phyloP scores from a whole-genome alignment of 2,797 vertebrate species.

The Phataginus tricuspis region DNA sequence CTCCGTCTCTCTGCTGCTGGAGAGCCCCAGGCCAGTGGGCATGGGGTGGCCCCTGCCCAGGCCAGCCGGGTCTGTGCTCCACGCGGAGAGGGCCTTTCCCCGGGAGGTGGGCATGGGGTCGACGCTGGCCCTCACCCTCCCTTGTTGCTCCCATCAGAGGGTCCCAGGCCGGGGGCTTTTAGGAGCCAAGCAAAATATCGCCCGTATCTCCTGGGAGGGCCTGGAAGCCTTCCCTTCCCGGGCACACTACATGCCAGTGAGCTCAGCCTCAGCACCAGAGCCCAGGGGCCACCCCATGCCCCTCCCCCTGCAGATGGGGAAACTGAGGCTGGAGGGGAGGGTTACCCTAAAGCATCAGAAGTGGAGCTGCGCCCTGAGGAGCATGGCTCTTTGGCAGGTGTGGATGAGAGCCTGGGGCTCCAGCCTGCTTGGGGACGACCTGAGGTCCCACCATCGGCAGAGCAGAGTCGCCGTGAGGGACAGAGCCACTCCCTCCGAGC shows the following conservation, averaged over 20 bases:
- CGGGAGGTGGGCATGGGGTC: no score
- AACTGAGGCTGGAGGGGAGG: neutral
- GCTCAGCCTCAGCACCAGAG: neutral
- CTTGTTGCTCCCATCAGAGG: no score
- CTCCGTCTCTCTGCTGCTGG: constrained; percentile 63
- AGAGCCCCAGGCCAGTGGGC: neutral
- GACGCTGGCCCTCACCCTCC: no score
- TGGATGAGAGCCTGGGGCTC: neutral
- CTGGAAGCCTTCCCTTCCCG: accelerated
- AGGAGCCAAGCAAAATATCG: no score
- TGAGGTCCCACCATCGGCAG: neutral
- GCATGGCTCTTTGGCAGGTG: neutral
- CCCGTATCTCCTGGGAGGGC: neutral
- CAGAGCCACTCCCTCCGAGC: accelerated
- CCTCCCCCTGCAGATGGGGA: neutral
- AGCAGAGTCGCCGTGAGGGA: neutral
- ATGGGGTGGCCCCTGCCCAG: no score
- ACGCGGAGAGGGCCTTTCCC: neutral
- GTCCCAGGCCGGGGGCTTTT: no score
- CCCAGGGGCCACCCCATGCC: accelerated
- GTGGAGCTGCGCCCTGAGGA: accelerated
- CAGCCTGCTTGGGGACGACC: accelerated
- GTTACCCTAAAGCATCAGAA: neutral
- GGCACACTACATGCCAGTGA: accelerated
- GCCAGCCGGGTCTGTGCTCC: no score